Conservation (phyloP, 2,888 invertebrate genomes). For the Tinea pellionella region DNA sequence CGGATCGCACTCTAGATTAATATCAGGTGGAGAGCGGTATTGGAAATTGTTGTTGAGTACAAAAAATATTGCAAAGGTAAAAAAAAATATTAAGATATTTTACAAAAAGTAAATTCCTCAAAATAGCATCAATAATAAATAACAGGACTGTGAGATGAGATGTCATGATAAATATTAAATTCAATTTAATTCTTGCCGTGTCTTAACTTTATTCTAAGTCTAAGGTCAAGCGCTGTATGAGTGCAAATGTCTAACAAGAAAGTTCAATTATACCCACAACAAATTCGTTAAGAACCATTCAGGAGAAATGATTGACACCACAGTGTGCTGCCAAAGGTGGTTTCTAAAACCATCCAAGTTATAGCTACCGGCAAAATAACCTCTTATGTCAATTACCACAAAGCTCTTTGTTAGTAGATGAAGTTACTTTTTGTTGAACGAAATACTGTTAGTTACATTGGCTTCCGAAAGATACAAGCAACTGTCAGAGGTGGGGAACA, state of each 20-base stretch:
- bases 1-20: too few relatives aligned
- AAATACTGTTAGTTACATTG: slow-evolving; percentile 27
- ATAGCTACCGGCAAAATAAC: slow-evolving; percentile 45
- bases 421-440: slow-evolving; percentile 32
- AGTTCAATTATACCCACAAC: slow-evolving; percentile 43
- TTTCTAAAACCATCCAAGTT: not conserved
- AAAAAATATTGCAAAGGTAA: too few relatives aligned
- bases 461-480: slow-evolving; percentile 20
- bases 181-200: too few relatives aligned
- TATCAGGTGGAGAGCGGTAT: too few relatives aligned
- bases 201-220: too few relatives aligned
- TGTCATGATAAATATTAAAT: too few relatives aligned
- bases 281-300: slow-evolving; percentile 56
- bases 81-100: too few relatives aligned
- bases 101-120: too few relatives aligned
- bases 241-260: slow-evolving; percentile 27
- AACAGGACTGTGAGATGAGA: too few relatives aligned
- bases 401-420: slow-evolving; percentile 26
- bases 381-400: slow-evolving; percentile 36
- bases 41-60: too few relatives aligned
- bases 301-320: slow-evolving; percentile 49
- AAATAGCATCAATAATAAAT: too few relatives aligned
- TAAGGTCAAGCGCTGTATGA: too few relatives aligned
- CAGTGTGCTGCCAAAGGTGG: slow-evolving; percentile 13
- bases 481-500: not conserved